Base-by-base conservation (phyloP, 2,113 vertebrate species). In the Otocyon megalotis region DNA sequence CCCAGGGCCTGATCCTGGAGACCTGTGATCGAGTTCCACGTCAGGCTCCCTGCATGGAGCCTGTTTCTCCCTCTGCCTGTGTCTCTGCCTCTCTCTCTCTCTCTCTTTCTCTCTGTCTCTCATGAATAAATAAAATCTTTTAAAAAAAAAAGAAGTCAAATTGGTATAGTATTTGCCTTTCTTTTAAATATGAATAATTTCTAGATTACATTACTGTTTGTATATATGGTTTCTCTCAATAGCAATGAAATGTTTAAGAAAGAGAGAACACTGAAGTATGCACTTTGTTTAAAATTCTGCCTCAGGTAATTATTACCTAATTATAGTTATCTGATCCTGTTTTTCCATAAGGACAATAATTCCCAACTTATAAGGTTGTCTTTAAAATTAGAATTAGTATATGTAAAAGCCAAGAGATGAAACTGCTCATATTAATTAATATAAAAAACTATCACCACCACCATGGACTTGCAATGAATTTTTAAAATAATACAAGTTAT, bases 211-310 rank as follows among this genome's bases (percentile, higher is more conserved):
- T 92, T 77, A 26, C 60, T 37, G 65, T 67, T 77, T 88, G 13
- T 56, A 20, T 30, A 65, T 53, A 53, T 5, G 26, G 10, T 60
- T 92, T 80, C 53, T 69, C 4, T 94, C 48, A n/a, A 50, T 37
- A 37, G 8, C 20, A 60, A 10, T 8, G 6, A 30, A 16, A 58
- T 93, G 2, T 71, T 88, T 8, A n/a, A 14, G 60, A 62, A 95
- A 87, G 28, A 62, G 22, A 22, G 6, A 79, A 71, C 11, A 54
- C 54, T 86, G 14, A 65, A 67, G 3, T n/a, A 19, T 81, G 0
- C 8, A 79, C 65, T 95, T 97, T 89, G 6, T 16, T 84, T 76
- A 93, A 93, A 69, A 90, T 76, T 84, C 54, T 90, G 26, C 5
- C 53, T 93, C 77, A 94, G 53, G 5, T 76, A 85, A 93, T 77